These are phyloP conservation scores for Melanotaenia pygmaea DNA, from an alignment of 2,797 vertebrate species.

Conservation along the genomic window DNA sequence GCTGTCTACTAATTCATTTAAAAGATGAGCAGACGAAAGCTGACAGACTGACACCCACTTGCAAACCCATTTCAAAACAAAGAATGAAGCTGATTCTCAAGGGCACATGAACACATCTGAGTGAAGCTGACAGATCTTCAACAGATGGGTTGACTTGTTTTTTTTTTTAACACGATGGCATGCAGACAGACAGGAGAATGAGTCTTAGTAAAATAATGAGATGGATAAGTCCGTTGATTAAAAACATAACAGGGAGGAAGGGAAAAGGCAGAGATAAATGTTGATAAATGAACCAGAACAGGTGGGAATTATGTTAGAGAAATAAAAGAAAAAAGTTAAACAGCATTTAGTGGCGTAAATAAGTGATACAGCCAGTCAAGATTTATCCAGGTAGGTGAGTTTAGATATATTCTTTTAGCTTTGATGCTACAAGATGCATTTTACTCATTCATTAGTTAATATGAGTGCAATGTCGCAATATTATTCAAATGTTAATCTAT, in stretches of 20 bases:
- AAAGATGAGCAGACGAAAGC: slow-evolving; percentile 41
- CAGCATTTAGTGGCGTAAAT: slow-evolving; percentile 12
- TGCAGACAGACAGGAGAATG: slow-evolving; percentile 53
- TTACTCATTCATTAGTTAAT: slow-evolving; percentile 12
- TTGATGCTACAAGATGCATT: slow-evolving; percentile 7
- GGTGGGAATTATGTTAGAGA: slow-evolving; percentile 29
- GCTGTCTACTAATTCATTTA: slow-evolving; percentile 35
- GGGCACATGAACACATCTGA: slow-evolving; percentile 57
- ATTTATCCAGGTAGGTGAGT: slow-evolving; percentile 74
- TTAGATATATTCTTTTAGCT: slow-evolving; percentile 3
- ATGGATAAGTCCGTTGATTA: slow-evolving; percentile 49
- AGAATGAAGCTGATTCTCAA: slow-evolving; percentile 53
- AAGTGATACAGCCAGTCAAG: slow-evolving; percentile 52
- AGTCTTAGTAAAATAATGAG: slow-evolving; percentile 50
- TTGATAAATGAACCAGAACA: slow-evolving; percentile 1
- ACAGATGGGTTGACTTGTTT: slow-evolving; percentile 65
- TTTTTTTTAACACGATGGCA: slow-evolving; percentile 41
- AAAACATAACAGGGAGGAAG: slow-evolving; percentile 44
- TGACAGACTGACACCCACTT: slow-evolving; percentile 55
- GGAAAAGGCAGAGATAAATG: slow-evolving; percentile 25
- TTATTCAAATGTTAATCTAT: slow-evolving; percentile 6
- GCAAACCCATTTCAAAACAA: slow-evolving; percentile 43
- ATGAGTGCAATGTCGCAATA: background rate
- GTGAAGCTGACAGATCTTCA: slow-evolving; percentile 75
- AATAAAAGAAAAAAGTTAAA: slow-evolving; percentile 14